Evolutionary conservation across 1,140 invertebrate species (phyloP).

Genomic region (Aphelenchoides besseyi): DNA sequence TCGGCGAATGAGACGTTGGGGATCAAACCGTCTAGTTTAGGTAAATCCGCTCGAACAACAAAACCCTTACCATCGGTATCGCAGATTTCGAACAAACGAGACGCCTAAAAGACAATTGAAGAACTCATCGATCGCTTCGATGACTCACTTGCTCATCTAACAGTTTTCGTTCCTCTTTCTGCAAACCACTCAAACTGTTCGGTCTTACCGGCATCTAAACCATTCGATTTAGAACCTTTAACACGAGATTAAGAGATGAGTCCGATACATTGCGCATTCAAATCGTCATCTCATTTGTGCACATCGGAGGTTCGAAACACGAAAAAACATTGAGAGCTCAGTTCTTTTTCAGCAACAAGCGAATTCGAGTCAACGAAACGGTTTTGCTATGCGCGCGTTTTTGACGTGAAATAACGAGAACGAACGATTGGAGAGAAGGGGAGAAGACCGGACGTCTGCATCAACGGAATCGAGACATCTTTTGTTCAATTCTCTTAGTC

Average conservation of each 20-base stretch:
- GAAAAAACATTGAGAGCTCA: too few species aligned
- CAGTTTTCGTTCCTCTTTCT: not conserved
- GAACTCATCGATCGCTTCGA: not conserved
- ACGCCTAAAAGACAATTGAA: conserved; percentile 34
- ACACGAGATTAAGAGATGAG: too few species aligned
- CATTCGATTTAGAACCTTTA: too few species aligned
- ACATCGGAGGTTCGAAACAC: too few species aligned
- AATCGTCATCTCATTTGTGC: too few species aligned
- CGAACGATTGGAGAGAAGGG: too few species aligned
- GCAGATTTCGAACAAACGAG: conserved; percentile 44
- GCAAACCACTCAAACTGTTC: not conserved
- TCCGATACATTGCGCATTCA: too few species aligned
- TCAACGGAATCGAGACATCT: not conserved
- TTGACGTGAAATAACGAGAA: too few species aligned
- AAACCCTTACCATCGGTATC: conserved; percentile 46
- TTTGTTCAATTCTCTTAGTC: not conserved
- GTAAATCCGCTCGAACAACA: conserved; percentile 45
- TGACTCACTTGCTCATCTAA: conserved; percentile 25
- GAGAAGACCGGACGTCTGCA: too few species aligned
- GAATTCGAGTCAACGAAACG: too few species aligned
- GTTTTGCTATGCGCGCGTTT: too few species aligned
- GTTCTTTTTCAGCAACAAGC: too few species aligned
- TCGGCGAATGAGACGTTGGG: conserved; percentile 27
- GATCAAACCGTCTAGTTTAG: conserved; percentile 36
- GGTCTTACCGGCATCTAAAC: not conserved